Evolutionary conservation across 2,888 invertebrate species (phyloP), one percentile per base, ranked within the genome.

Genomic region (Agriopis marginaria): DNA sequence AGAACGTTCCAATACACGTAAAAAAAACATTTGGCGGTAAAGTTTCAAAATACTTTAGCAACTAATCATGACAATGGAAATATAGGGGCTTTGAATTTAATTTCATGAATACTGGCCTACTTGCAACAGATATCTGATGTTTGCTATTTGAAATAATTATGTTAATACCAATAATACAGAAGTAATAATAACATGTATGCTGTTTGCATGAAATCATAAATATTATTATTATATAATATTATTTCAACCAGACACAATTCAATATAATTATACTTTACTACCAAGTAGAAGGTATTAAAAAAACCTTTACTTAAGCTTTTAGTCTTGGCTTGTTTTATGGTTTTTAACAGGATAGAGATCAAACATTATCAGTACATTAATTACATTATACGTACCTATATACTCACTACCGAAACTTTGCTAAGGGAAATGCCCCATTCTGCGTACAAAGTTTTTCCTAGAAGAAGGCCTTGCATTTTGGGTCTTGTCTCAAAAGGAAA

Each of bases 401-500:
- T 32, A 32, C 32, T 32, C 32, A 32, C 32, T 32, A 32, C 32
- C 32, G 32, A 14, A 14, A 17, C 17, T 17, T 23, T 50, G 50
- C 7, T 49, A 17, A 39, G 44, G 54, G 51, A 64, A 61, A 61
- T 68, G 53, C 68, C 54, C 55, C 17, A 1, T 1, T 66, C 61
- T 45, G 49, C 23, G 17, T 14, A 50, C n/a, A 14, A 53, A 14
- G 3, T 2, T 66, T 61, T 66, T 73, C 65, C 32, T 60, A 68
- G 78, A 55, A 54, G 9, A 82, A 82, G 80, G 82, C 76, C 74
- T 73, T 54, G 73, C 72, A 79, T 85, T 86, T 87, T 79, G 81
- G 80, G 76, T 75, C 80, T 82, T 68, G 74, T 83, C 82, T 85
- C 73, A 79, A 82, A 85, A 85, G 88, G 87, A 86, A 89, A 87